A percentile compares a stretch with the other conserved stretches of the same genome.
Evolutionary conservation across 92 coral and sea anemone species (phyloP).

Genomic region (Chrysogorgia sp.): DNA sequence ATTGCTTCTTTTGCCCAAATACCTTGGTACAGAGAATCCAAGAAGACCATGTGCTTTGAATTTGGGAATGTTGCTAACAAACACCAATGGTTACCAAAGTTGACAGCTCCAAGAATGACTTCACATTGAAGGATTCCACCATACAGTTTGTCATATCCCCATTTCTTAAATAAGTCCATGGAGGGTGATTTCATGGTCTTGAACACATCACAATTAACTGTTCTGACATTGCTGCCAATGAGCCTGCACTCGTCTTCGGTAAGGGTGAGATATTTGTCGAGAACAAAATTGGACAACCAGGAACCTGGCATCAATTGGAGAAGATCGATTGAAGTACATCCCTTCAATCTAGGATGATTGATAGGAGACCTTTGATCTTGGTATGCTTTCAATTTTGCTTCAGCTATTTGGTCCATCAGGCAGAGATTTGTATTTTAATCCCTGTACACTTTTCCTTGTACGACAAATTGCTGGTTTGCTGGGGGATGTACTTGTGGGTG

Average conservation of each 20-base stretch:
- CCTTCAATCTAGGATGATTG: constrained; percentile 59
- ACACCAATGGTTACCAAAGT: constrained; percentile 52
- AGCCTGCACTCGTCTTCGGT: constrained; percentile 43
- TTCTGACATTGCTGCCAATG: constrained; percentile 49
- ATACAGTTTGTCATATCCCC: constrained; percentile 42
- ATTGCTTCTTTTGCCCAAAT: constrained; percentile 48
- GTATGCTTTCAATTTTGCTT: constrained; percentile 49
- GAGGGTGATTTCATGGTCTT: constrained; percentile 42
- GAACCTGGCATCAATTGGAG: constrained; percentile 51
- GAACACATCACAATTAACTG: constrained; percentile 58
- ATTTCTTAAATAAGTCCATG: constrained; percentile 23
- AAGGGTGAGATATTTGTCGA: constrained; percentile 52
- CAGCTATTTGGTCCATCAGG: no score
- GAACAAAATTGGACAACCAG: constrained; percentile 58
- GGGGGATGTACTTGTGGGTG: constrained; percentile 24
- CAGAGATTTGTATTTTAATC: constrained; percentile 39
- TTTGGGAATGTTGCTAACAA: constrained; percentile 37
- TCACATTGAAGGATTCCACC: constrained; percentile 36
- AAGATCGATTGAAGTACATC: constrained; percentile 56
- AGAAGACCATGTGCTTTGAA: constrained; percentile 36
- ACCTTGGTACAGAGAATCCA: constrained; percentile 54
- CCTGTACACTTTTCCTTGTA: constrained; percentile 39
- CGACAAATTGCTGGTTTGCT: no score
- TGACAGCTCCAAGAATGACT: constrained; percentile 55
- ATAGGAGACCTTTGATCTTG: no score